A percentile compares a stretch with the other conserved stretches of the same genome.
Evolutionary conservation across 2,888 invertebrate genomes (phyloP).

Genomic region (Pollenia angustigena): DNA sequence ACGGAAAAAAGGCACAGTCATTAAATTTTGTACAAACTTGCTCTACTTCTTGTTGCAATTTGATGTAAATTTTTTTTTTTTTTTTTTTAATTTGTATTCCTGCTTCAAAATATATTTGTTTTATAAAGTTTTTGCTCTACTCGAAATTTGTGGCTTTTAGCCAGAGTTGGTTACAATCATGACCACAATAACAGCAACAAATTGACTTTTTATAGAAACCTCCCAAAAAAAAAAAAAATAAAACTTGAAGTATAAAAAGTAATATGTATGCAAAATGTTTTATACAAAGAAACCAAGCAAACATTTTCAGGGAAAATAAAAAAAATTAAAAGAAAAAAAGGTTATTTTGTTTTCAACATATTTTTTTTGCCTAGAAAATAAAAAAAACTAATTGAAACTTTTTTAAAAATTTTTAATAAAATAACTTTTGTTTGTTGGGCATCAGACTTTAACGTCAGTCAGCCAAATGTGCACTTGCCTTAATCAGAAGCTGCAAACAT

Average conservation of each 20-base stretch:
- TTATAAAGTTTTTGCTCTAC: conserved; percentile 32
- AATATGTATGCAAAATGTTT: not conserved
- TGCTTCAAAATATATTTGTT: conserved; percentile 49
- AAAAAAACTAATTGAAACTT: no score
- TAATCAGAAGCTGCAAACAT: not conserved
- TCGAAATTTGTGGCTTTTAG: conserved; percentile 58
- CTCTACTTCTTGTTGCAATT: conserved; percentile 56
- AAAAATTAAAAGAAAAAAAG: no score
- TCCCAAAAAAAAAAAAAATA: not conserved
- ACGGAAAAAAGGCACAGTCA: conserved; percentile 38
- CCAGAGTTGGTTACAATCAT: conserved; percentile 66
- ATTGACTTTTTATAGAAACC: conserved; percentile 64
- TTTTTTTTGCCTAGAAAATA: no score
- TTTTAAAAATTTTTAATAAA: no score
- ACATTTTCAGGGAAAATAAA: not conserved
- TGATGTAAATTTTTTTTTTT: not conserved
- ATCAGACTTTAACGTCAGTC: not conserved
- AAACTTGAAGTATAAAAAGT: not conserved
- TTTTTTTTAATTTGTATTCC: conserved; percentile 6
- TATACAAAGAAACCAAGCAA: not conserved
- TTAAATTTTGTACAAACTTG: conserved; percentile 60
- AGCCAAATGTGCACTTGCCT: conserved; percentile 30
- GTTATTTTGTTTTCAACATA: no score
- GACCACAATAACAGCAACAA: conserved; percentile 65
- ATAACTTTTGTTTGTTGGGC: not conserved